These are phyloP conservation scores for Xestobium rufovillosum DNA, from an alignment of 2,888 invertebrate species.

Conservation along the genomic window DNA sequence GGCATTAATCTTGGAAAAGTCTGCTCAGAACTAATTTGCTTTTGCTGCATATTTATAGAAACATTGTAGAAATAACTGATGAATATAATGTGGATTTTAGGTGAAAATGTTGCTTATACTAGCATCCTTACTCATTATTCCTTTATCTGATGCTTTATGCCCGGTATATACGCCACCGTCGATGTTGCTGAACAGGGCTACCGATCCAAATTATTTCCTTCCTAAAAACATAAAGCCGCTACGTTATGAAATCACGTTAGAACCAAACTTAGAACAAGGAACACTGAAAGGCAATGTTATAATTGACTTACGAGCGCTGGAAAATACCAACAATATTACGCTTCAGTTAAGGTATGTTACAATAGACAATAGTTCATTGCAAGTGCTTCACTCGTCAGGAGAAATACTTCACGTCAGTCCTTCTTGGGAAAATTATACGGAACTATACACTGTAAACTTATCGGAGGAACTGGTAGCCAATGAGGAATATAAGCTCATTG, in stretches of 20 bases:
- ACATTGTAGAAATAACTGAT: too few species aligned
- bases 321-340: neutral
- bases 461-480: neutral
- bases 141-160: too few species aligned
- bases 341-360: neutral
- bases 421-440: neutral
- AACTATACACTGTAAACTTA: neutral
- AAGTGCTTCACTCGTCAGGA: neutral
- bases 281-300: neutral
- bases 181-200: too few species aligned
- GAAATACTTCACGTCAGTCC: neutral
- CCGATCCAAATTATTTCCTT: neutral
- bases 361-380: neutral
- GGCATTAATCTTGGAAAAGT: too few species aligned
- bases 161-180: too few species aligned
- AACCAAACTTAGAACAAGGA: neutral
- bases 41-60: too few species aligned
- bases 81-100: too few species aligned
- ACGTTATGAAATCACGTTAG: neutral
- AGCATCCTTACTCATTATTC: too few species aligned
- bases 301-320: neutral
- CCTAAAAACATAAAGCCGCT: constrained; percentile 1
- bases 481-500: neutral
- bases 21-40: too few species aligned
- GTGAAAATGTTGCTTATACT: too few species aligned